Conservation (phyloP, 2,113 vertebrate genomes). For the Pyrgilauda ruficollis region DNA sequence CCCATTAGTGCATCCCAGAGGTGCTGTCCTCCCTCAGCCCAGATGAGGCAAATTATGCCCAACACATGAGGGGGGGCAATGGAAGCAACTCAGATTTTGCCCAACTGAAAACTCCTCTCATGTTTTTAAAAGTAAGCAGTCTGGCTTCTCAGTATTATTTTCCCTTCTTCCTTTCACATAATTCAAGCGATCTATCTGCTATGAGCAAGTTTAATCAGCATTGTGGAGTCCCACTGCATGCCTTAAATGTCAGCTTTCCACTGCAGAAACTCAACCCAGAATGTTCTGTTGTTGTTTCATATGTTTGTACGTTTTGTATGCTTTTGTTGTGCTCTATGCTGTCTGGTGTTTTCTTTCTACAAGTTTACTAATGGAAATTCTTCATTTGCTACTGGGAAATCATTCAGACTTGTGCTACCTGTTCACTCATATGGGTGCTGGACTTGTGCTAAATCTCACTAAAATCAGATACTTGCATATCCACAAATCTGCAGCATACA, state of each 20-base stretch:
- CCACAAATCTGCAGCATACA: not conserved
- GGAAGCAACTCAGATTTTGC: not conserved
- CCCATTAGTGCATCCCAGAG: not conserved
- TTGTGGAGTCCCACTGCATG: not conserved
- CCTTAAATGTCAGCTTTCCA: not conserved
- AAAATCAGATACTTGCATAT: not conserved
- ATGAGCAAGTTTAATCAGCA: not conserved
- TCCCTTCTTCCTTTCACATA: not conserved
- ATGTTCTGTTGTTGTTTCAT: not conserved
- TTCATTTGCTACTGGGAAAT: not conserved
- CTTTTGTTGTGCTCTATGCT: not conserved
- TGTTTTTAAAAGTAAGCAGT: not conserved
- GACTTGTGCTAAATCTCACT: not conserved
- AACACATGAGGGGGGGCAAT: rapidly evolving
- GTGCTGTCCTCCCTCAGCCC: not conserved
- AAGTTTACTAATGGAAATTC: not conserved
- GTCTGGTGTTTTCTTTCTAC: not conserved
- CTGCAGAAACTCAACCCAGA: not conserved
- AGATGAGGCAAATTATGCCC: not conserved
- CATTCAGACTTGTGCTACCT: not conserved
- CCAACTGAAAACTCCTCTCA: not conserved
- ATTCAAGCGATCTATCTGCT: not conserved
- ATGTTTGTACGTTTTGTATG: not conserved
- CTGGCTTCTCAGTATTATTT: not conserved
- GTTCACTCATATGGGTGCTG: not conserved